These are phyloP conservation scores for Excalfactoria chinensis DNA, from an alignment of 2,113 vertebrate genomes.

Conservation along the genomic window DNA sequence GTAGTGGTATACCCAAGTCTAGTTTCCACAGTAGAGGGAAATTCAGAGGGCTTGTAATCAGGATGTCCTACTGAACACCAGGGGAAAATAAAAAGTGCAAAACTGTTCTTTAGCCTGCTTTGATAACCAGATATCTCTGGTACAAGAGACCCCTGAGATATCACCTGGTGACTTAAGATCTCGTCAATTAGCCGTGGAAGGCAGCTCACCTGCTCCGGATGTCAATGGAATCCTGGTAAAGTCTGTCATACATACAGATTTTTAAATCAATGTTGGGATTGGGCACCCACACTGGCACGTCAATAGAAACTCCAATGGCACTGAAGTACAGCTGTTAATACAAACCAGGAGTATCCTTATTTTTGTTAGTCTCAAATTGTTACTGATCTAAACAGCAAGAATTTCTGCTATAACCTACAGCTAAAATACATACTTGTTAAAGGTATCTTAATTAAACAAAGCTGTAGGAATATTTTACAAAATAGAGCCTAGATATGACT, in stretches of 20 bases:
- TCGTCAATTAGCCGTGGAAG: not conserved
- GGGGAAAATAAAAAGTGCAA: not conserved
- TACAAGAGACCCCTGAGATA: not conserved
- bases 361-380: not conserved
- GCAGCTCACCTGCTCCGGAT: slow-evolving; percentile 85
- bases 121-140: not conserved
- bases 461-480: not conserved
- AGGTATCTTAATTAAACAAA: not conserved
- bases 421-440: not conserved
- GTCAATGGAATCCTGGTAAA: slow-evolving; percentile 86
- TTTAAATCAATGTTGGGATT: slow-evolving; percentile 85
- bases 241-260: slow-evolving; percentile 88
- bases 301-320: slow-evolving; percentile 73
- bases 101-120: not conserved
- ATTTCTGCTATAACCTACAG: not conserved
- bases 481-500: not conserved
- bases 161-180: too few relatives aligned
- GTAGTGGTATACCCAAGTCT: fast-evolving
- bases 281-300: slow-evolving; percentile 85
- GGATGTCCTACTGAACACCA: not conserved
- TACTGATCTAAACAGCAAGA: not conserved
- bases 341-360: fast-evolving
- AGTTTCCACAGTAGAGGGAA: fast-evolving
- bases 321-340: slow-evolving; percentile 72
- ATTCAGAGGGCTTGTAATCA: not conserved